Conservation (phyloP, 2,797 vertebrate species). For the Labroides dimidiatus region DNA sequence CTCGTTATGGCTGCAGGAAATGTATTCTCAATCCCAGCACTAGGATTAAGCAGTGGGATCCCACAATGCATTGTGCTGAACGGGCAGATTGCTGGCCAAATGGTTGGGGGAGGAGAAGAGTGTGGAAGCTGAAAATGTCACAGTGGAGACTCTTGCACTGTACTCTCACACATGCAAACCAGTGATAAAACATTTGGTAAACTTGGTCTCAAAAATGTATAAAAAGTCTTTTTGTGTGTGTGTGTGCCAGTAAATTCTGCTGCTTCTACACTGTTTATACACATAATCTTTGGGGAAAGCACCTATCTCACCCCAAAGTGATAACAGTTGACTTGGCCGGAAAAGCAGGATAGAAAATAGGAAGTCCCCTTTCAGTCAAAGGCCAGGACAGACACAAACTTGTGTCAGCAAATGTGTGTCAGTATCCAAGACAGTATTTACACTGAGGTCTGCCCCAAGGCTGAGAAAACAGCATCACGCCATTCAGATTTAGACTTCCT, state of each 20-base stretch:
- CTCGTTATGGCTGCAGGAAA: conserved; percentile 53
- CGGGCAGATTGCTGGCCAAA: conserved; percentile 38
- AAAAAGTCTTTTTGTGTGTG: background rate
- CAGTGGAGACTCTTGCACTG: conserved; percentile 17
- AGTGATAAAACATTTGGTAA: background rate
- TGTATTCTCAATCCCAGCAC: conserved; percentile 54
- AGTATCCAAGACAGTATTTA: conserved; percentile 61
- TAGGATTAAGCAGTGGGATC: conserved; percentile 58
- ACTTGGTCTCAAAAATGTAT: background rate
- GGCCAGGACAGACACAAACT: conserved; percentile 48
- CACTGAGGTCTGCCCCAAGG: conserved; percentile 26
- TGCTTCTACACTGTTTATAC: no score
- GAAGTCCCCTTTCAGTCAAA: conserved; percentile 64
- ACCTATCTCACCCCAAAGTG: conserved; percentile 35
- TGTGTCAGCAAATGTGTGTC: conserved; percentile 54
- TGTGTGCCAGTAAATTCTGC: no score
- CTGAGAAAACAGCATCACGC: conserved; percentile 19
- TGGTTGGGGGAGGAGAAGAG: conserved; percentile 19
- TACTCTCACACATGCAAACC: conserved; percentile 3
- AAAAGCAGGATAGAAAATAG: conserved; percentile 49
- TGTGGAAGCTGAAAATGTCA: conserved; percentile 45
- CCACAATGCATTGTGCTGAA: conserved; percentile 71
- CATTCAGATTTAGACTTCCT: conserved; percentile 10
- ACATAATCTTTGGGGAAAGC: conserved; percentile 47
- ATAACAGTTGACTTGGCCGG: conserved; percentile 58